Evolutionary conservation across 2,888 invertebrate species (phyloP).

Genomic region (Hartigia nigra): DNA sequence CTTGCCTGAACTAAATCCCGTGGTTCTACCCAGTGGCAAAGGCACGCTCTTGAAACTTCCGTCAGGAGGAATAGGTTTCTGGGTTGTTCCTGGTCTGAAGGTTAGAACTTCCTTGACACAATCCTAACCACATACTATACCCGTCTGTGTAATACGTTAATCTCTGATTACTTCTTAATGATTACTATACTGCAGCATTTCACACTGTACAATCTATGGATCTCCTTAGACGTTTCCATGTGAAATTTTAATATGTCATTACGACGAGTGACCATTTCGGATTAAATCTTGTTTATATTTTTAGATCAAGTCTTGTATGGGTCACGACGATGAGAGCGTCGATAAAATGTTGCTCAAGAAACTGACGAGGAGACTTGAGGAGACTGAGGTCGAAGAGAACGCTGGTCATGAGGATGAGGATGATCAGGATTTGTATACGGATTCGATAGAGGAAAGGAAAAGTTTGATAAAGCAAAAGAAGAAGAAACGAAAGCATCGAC

Average conservation of each 20-base stretch:
- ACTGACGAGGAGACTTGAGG: slow-evolving; percentile 34
- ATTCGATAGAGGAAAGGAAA: slow-evolving; percentile 8
- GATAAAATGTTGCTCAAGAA: slow-evolving; percentile 35
- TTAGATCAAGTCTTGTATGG: slow-evolving; percentile 50
- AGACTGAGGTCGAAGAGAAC: slow-evolving; percentile 28
- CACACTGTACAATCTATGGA: not conserved
- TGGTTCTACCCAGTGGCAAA: slow-evolving; percentile 68
- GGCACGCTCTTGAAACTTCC: slow-evolving; percentile 73
- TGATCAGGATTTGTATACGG: not conserved
- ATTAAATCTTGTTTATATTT: not conserved
- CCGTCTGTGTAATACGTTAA: not conserved
- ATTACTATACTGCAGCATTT: not conserved
- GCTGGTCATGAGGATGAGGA: slow-evolving; percentile 21
- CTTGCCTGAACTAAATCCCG: slow-evolving; percentile 64
- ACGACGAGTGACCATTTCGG: not conserved
- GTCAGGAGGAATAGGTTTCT: slow-evolving; percentile 78
- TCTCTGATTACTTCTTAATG: not conserved
- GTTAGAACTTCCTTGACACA: slow-evolving; percentile 67
- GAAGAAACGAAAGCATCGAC: slow-evolving; percentile 21
- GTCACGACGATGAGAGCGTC: slow-evolving; percentile 28
- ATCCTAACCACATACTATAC: slow-evolving; percentile 25
- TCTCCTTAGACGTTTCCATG: not conserved
- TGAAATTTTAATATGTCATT: not conserved
- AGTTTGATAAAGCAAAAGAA: slow-evolving; percentile 11
- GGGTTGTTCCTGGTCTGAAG: slow-evolving; percentile 77